Evolutionary conservation across 2,113 vertebrate species (phyloP).

Genomic region (Macaca fascicularis): DNA sequence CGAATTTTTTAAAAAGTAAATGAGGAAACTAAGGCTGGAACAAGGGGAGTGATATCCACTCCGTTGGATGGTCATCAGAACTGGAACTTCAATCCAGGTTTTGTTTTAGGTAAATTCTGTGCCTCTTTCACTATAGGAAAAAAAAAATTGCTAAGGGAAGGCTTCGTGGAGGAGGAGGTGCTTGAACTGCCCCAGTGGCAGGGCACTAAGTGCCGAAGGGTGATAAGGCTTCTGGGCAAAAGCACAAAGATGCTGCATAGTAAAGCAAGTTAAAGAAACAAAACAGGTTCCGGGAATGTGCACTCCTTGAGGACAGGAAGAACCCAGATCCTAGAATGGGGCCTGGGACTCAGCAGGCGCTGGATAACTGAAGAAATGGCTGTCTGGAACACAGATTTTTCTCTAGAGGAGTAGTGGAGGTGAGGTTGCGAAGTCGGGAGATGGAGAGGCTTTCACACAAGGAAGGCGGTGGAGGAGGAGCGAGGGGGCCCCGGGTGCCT

Average conservation of each 20-base stretch:
- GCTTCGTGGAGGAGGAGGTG: constrained; percentile 47
- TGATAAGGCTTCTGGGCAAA: background rate
- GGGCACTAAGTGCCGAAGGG: background rate
- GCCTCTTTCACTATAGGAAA: background rate
- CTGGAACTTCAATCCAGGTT: background rate
- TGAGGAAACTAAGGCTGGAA: background rate
- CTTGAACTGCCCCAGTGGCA: background rate
- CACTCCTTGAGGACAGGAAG: background rate
- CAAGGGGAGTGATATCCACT: background rate
- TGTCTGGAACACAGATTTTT: background rate
- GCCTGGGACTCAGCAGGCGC: background rate
- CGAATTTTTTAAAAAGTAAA: background rate
- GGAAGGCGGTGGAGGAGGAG: background rate
- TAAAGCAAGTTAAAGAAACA: background rate
- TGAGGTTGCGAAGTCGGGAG: background rate
- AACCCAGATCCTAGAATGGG: background rate
- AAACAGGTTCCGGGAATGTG: background rate
- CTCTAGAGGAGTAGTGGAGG: too few relatives aligned
- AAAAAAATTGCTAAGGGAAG: background rate
- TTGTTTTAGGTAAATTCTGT: constrained; percentile 21
- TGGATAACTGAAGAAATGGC: background rate
- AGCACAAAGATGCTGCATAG: background rate
- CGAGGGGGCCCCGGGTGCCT: too few relatives aligned
- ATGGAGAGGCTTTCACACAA: background rate
- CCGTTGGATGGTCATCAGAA: background rate